Base-by-base conservation (phyloP, 2,888 invertebrate genomes). In the Papilio protenor region DNA sequence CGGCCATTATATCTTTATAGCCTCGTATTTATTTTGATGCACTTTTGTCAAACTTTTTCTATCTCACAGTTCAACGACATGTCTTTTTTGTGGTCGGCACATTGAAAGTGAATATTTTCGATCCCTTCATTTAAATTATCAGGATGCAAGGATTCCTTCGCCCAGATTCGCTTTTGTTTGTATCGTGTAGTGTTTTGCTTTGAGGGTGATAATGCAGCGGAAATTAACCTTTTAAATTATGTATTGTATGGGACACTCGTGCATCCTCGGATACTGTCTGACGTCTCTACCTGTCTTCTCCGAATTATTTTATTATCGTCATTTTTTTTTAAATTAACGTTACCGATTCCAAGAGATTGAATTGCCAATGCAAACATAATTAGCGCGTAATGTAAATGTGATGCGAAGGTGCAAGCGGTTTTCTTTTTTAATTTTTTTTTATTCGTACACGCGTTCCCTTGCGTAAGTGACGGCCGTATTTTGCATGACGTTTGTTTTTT, bases 1-100 rank as follows among this genome's bases (percentile, higher is more conserved):
- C 76, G 77, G 75, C 75, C 79, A 77, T 81, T 81, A 80, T 78
- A 81, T 81, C 80, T 83, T 84, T 82, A 83, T 81, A 78, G 81
- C 77, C 64, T 33, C 49, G 47, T 52, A 40, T 71, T 71, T 23
- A 74, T 73, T 78, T 77, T 49, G 77, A 49, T 70, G 40, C 79
- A 78, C 66, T 79, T 79, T 75, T 70, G 73, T 61, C 64, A 52
- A 71, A 47, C 27, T 64, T 80, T 79, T 76, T 76, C 80, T 80
- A 79, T 80, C 75, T 70, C 49, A 72, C 79, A 64, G 79, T 76
- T 81, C 75, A 75, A 66, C 49, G 78, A 71, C 75, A 66, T 52
- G 16, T 3, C 45, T 71, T 52, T 59, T 47, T 52, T 18, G 71
- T 21, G 57, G 47, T 18, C 18, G 76, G 71, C 64, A 57, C 76